Conservation (phyloP, 2,888 invertebrate genomes). For the Petrophora chlorosata region DNA sequence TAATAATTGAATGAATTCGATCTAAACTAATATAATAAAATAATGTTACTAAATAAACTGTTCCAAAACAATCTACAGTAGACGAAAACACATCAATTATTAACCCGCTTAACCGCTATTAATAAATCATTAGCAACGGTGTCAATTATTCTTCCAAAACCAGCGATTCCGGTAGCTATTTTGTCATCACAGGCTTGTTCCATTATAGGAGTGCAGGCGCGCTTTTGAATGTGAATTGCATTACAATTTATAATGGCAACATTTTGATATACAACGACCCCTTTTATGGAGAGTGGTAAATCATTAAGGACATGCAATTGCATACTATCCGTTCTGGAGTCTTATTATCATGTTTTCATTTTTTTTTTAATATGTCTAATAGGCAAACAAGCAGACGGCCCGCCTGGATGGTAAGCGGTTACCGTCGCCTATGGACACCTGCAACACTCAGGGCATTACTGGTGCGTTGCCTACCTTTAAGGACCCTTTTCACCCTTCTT, state of each 20-base stretch:
- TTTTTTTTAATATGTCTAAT: too few relatives aligned
- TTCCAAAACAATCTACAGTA: too few relatives aligned
- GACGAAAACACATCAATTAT: neutral
- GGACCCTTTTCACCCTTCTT: too few relatives aligned
- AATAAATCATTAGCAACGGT: slow-evolving; percentile 25
- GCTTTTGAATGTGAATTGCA: slow-evolving; percentile 36
- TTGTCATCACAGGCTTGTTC: slow-evolving; percentile 32
- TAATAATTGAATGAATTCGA: too few relatives aligned
- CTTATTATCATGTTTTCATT: too few relatives aligned
- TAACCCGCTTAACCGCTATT: slow-evolving; percentile 3
- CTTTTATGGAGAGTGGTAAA: slow-evolving; percentile 13
- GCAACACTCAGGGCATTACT: too few relatives aligned
- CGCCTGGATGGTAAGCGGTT: too few relatives aligned
- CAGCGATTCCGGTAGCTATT: slow-evolving; percentile 38
- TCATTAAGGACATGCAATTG: slow-evolving; percentile 6
- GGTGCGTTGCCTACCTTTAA: too few relatives aligned
- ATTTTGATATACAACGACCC: slow-evolving; percentile 11
- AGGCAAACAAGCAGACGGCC: neutral
- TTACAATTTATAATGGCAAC: too few relatives aligned
- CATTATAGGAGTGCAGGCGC: slow-evolving; percentile 32
- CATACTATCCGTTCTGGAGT: neutral
- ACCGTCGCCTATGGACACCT: too few relatives aligned
- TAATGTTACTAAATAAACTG: too few relatives aligned
- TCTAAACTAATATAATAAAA: too few relatives aligned
- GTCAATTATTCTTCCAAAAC: slow-evolving; percentile 30